phyloP scores from a whole-genome alignment of 2,888 invertebrate genomes.

The Drosophila austrosaltans region DNA sequence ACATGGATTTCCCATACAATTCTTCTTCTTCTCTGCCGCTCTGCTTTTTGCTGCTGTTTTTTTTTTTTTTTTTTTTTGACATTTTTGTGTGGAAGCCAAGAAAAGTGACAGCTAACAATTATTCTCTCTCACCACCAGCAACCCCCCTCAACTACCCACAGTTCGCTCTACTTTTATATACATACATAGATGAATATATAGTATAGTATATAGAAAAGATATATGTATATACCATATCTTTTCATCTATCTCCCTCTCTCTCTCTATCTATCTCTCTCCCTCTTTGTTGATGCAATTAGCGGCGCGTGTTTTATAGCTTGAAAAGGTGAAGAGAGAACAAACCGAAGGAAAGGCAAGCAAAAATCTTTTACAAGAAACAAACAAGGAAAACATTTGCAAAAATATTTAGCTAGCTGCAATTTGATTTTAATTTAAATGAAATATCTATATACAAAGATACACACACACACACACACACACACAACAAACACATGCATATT shows the following conservation, averaged over 20 bases:
- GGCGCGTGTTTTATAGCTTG: conserved; percentile 66
- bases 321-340: conserved; percentile 40
- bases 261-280: conserved; percentile 1
- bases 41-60: conserved; percentile 7
- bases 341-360: neutral
- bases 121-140: conserved; percentile 29
- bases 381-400: conserved; percentile 29
- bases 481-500: neutral
- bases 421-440: conserved; percentile 6
- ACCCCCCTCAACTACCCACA: neutral
- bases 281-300: conserved; percentile 59
- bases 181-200: neutral
- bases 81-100: conserved; percentile 35
- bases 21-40: too few relatives aligned
- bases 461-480: neutral
- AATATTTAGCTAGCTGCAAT: conserved; percentile 13
- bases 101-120: conserved; percentile 43
- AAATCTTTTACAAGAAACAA: neutral
- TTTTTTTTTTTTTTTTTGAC: conserved; percentile 23
- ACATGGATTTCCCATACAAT: conserved; percentile 48
- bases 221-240: conserved; percentile 10
- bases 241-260: conserved; percentile 16
- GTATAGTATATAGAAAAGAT: neutral
- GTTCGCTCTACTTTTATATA: neutral
- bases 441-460: neutral